Percentiles rank a stretch among this genome's conserved stretches.
phyloP scores from a whole-genome alignment of 2,888 invertebrate genomes.

The Molanna angustata region DNA sequence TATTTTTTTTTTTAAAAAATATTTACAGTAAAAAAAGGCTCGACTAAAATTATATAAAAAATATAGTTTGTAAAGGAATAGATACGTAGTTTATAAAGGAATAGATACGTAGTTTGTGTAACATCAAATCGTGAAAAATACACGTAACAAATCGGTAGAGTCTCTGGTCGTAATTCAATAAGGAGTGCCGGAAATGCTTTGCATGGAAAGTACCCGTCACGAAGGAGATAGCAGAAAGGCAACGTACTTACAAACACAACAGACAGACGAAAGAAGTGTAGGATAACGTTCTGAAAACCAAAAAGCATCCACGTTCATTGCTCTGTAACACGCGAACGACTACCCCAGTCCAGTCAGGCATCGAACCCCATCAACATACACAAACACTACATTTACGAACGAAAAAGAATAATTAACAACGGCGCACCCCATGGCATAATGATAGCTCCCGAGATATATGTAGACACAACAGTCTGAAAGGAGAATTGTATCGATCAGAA shows the following conservation, averaged over 20 bases:
- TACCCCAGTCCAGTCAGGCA: not conserved
- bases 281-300: slow-evolving; percentile 22
- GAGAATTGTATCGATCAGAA: not conserved
- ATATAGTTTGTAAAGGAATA: too few species aligned
- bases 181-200: not conserved
- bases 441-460: not conserved
- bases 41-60: too few species aligned
- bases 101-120: too few species aligned
- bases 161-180: not conserved
- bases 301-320: slow-evolving; percentile 21
- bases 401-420: not conserved
- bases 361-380: not conserved
- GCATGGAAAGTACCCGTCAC: not conserved
- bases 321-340: slow-evolving; percentile 15
- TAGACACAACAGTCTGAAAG: not conserved
- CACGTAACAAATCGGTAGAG: not conserved
- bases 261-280: slow-evolving; percentile 9
- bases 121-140: too few species aligned
- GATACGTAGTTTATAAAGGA: too few species aligned
- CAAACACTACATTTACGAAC: not conserved
- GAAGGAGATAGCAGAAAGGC: not conserved
- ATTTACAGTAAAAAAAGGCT: too few species aligned
- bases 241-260: slow-evolving; percentile 3
- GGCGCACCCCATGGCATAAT: not conserved
- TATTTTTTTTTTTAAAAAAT: too few species aligned